A percentile compares a stretch with the other conserved stretches of the same genome.
Conservation (phyloP, 2,888 invertebrate genomes). For the Ommatoiulus sabulosus region DNA sequence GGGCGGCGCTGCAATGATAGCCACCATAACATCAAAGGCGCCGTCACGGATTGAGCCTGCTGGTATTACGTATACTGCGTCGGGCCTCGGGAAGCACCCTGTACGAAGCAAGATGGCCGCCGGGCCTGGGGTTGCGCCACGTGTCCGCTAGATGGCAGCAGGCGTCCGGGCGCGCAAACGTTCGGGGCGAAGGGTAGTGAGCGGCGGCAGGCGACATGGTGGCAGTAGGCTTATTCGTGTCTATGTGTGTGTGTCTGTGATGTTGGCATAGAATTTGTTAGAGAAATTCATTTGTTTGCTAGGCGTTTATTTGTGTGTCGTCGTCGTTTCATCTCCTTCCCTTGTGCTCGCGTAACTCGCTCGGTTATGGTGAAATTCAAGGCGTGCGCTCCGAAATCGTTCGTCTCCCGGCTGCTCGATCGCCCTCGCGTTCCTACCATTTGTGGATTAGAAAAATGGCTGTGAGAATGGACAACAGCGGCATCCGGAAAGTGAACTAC, state of each 20-base stretch:
- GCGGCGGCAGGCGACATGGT: slow-evolving; percentile 48
- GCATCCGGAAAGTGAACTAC: slow-evolving; percentile 60
- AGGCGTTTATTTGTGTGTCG: slow-evolving; percentile 42
- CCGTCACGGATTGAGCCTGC: too few species aligned
- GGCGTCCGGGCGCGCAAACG: neutral
- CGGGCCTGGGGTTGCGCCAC: neutral
- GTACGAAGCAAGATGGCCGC: neutral
- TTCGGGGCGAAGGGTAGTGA: neutral
- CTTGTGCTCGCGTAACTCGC: slow-evolving; percentile 51
- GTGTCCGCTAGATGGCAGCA: neutral
- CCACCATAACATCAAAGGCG: too few species aligned
- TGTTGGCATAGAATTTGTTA: slow-evolving; percentile 49
- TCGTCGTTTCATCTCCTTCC: neutral
- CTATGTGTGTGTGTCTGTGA: slow-evolving; percentile 50
- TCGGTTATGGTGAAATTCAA: slow-evolving; percentile 54
- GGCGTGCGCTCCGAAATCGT: neutral
- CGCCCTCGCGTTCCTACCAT: neutral
- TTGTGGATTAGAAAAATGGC: slow-evolving; percentile 58
- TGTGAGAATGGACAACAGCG: slow-evolving; percentile 59
- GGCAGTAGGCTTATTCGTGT: slow-evolving; percentile 58
- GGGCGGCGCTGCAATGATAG: too few species aligned
- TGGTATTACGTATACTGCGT: too few species aligned
- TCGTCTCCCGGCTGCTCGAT: slow-evolving; percentile 42
- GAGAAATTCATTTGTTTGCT: slow-evolving; percentile 35
- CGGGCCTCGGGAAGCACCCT: neutral